Conservation (phyloP, 2,888 invertebrate genomes). For the Drosophila stalkeri region DNA sequence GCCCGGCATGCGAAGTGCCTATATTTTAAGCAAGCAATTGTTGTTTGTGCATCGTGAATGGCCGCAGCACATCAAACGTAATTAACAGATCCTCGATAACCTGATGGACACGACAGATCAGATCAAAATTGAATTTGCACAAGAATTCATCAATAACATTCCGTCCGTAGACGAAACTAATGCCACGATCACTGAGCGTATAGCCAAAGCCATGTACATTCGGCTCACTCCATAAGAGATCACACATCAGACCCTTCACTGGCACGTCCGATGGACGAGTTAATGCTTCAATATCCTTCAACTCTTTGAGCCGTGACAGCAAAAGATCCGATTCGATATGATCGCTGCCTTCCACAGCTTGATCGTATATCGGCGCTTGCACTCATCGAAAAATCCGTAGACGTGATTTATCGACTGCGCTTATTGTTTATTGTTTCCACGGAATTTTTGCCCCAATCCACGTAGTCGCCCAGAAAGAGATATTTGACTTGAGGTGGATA, state of each 20-base stretch:
- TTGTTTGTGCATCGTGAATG: not conserved
- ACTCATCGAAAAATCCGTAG: conserved; percentile 97
- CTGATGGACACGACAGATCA: conserved; percentile 98
- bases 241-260: conserved; percentile 96
- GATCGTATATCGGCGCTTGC: conserved; percentile 96
- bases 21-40: too few species aligned
- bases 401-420: conserved; percentile 98
- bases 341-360: conserved; percentile 99
- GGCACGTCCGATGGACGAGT: conserved; percentile 99
- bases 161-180: conserved; percentile 87
- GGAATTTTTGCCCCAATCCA: conserved; percentile 51
- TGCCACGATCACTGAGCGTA: conserved; percentile 93
- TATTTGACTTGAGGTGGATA: conserved; percentile 36
- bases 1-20: conserved; percentile 3
- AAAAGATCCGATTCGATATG: conserved; percentile 91
- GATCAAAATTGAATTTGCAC: conserved; percentile 96
- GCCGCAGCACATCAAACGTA: conserved; percentile 87
- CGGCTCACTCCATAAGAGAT: conserved; percentile 97
- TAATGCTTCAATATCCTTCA: conserved; percentile 98
- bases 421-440: conserved; percentile 86
- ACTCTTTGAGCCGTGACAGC: conserved; percentile 92
- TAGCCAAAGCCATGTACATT: conserved; percentile 98
- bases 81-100: conserved; percentile 99
- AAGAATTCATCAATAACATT: conserved; percentile 88
- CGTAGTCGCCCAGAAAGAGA: conserved; percentile 56